Evolutionary conservation across 2,888 invertebrate genomes (phyloP), one percentile per base, ranked within the genome.

Genomic region (Latheticus oryzae): DNA sequence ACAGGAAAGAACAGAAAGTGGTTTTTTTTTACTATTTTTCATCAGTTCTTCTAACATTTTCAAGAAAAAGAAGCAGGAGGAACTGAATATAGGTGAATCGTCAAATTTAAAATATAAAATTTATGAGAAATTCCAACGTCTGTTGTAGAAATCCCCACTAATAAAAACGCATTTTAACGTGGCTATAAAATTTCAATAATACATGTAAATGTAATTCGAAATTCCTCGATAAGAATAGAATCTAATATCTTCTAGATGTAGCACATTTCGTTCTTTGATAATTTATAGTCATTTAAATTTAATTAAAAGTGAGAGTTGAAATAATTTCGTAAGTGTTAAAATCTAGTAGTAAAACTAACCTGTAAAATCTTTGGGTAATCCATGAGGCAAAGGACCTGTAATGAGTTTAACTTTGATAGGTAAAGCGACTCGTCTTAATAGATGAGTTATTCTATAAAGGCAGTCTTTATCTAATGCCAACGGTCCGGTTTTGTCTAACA

Each of bases 331-430:
- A 40, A 40, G 24, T 8, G 9, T 24, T 4, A 24, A 2, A 2
- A 24, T 24, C 9, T 7, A 16, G 37, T 8, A 1, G 17, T 19
- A 8, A n/a, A 12, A 64, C 73, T 72, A 68, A 85, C 87, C 86
- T 78, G 85, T 84, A 74, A 86, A 86, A 73, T 84, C 84, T 76
- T 84, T 83, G 70, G 84, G 83, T 78, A 84, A 80, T 65, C 83
- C 84, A 28, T 81, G 81, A 1, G 85, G 84, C 67, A 84, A 80
- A 4, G 84, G 83, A 47, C 85, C 86, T 59, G 81, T 83, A 63
- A 87, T 77, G 65, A 87, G 80, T 51, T 85, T 80, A 28, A 86
- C 86, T 61, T 83, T 79, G 13, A 85, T 74, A 8, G 89, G 84
- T 75, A 82, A 81, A 64, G 77, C 80, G 75, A 85, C 83, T 69